Percentiles rank a stretch among this genome's conserved stretches.
These are phyloP conservation scores for Orthosia gothica DNA, from an alignment of 2,888 invertebrate species.

Conservation along the genomic window DNA sequence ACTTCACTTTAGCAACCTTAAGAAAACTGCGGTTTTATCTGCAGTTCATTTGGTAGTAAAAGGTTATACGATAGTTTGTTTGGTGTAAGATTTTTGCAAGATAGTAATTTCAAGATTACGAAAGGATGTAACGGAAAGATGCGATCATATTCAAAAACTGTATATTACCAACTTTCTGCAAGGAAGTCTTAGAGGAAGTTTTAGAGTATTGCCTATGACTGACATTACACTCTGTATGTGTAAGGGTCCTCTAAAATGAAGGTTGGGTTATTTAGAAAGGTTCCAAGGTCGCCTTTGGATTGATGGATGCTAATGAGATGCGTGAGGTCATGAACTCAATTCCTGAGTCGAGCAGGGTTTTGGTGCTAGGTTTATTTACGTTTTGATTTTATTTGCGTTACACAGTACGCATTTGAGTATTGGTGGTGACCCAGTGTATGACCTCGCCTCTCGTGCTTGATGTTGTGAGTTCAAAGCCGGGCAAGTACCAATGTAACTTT, in stretches of 20 bases:
- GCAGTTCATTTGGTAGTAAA: constrained; percentile 38
- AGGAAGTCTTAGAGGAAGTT: no score
- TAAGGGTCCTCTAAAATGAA: not conserved
- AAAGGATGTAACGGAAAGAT: no score
- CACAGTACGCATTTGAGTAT: no score
- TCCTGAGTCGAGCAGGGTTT: not conserved
- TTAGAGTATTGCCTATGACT: no score
- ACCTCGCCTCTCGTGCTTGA: no score
- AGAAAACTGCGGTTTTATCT: constrained; percentile 45
- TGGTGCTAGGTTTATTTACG: not conserved
- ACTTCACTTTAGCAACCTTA: constrained; percentile 35
- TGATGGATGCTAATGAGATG: constrained; percentile 36
- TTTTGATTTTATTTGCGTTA: not conserved
- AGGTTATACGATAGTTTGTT: constrained; percentile 16
- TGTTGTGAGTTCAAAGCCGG: no score
- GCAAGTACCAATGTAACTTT: no score
- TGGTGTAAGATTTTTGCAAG: constrained; percentile 8
- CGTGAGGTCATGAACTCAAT: constrained; percentile 6
- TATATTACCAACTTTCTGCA: no score
- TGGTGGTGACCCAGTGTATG: no score
- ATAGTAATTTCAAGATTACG: constrained; percentile 9
- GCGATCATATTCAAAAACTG: no score
- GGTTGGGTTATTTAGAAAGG: constrained; percentile 20
- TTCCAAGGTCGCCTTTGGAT: not conserved
- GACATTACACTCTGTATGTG: no score